Evolutionary conservation across 30 jellyfish, hydroid and myxozoan species (phyloP).

Genomic region (Turritopsis rubra): DNA sequence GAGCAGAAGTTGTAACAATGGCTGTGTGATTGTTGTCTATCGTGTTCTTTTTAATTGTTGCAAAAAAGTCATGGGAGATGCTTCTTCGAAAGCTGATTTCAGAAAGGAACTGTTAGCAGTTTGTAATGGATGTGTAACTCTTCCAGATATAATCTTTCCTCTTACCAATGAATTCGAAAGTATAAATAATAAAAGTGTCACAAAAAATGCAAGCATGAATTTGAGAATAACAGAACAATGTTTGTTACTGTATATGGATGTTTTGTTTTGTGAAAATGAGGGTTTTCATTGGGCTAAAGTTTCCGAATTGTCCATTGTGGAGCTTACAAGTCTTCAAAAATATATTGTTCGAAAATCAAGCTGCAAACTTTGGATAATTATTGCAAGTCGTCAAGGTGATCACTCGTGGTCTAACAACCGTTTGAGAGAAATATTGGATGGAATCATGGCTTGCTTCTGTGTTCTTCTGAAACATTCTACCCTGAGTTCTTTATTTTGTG

Average conservation of each 20-base stretch:
- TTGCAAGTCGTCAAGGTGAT: conserved; percentile 11
- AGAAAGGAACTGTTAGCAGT: not conserved
- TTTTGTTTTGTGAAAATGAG: conserved; percentile 18
- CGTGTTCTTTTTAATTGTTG: not conserved
- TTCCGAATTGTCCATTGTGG: not conserved
- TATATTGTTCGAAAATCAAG: not conserved
- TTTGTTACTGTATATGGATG: conserved; percentile 19
- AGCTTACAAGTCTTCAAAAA: conserved; percentile 9
- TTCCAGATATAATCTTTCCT: conserved; percentile 20
- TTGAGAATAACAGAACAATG: not conserved
- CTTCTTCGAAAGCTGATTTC: not conserved
- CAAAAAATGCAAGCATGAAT: not conserved
- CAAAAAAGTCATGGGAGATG: not conserved
- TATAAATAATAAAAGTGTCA: not conserved
- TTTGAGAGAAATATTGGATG: not conserved
- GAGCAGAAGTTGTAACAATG: not conserved
- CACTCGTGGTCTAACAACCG: conserved; percentile 16
- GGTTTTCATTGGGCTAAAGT: not conserved
- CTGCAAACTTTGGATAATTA: not conserved
- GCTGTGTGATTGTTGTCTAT: not conserved
- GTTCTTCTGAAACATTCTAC: conserved; percentile 13
- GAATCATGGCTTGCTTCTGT: not conserved
- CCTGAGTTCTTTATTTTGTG: conserved; percentile 28
- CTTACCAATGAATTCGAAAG: not conserved
- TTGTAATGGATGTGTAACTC: not conserved